These are phyloP conservation scores for Scaptomyza cyrtandrae DNA, from an alignment of 2,888 invertebrate species.

Conservation along the genomic window DNA sequence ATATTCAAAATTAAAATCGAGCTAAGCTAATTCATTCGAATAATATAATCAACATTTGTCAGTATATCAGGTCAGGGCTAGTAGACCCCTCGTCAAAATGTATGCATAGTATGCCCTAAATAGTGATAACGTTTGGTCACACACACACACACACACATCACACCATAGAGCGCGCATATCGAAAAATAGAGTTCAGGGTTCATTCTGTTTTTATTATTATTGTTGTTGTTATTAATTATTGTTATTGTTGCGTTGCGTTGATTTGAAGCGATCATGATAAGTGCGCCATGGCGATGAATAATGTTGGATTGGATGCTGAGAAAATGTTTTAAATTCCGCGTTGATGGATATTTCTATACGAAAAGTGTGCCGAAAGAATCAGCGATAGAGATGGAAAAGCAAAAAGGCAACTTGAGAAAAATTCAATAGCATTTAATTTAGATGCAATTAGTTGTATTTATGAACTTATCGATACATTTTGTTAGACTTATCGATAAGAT, in stretches of 20 bases:
- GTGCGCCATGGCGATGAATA: conserved; percentile 18
- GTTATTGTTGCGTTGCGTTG: conserved; percentile 33
- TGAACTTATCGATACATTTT: no score
- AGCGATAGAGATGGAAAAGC: no score
- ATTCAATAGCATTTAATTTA: no score
- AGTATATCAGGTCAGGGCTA: conserved; percentile 56
- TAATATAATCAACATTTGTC: background rate
- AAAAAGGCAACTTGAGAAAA: no score
- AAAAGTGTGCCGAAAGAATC: conserved; percentile 11
- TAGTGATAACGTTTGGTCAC: background rate
- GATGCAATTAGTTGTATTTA: no score
- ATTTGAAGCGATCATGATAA: conserved; percentile 44
- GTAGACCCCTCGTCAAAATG: conserved; percentile 20
- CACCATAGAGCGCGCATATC: conserved; percentile 7
- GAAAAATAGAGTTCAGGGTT: conserved; percentile 56
- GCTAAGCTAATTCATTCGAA: conserved; percentile 12
- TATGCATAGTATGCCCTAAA: background rate
- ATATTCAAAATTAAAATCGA: conserved; percentile 24
- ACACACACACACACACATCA: conserved; percentile 15
- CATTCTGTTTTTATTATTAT: conserved; percentile 20
- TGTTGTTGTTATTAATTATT: no score
- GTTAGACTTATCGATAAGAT: no score
- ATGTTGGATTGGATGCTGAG: conserved; percentile 32
- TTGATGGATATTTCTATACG: conserved; percentile 33
- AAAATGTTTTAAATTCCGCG: conserved; percentile 31